Conservation (phyloP, 2,888 invertebrate species). For the Thumatha senex region DNA sequence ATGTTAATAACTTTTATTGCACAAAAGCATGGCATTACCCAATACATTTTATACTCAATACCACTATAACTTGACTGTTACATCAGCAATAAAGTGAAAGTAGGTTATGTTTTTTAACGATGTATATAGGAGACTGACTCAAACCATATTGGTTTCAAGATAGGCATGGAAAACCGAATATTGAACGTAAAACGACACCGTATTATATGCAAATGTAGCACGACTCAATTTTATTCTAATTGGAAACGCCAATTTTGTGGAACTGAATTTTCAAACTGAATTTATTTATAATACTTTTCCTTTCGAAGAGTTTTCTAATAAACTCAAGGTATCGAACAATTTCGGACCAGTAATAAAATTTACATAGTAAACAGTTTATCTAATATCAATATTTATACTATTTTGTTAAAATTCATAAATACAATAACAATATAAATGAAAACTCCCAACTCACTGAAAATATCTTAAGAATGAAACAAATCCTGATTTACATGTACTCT, state of each 20-base stretch:
- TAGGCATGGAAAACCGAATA: slow-evolving; percentile 55
- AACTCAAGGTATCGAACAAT: too few relatives aligned
- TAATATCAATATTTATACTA: too few relatives aligned
- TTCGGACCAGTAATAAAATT: too few relatives aligned
- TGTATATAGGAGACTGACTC: slow-evolving; percentile 4
- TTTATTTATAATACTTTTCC: slow-evolving; percentile 17
- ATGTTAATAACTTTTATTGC: slow-evolving; percentile 15
- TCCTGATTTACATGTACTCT: too few relatives aligned
- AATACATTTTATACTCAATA: slow-evolving; percentile 16
- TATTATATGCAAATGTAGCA: slow-evolving; percentile 46
- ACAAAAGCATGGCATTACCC: slow-evolving; percentile 19
- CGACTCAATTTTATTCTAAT: slow-evolving; percentile 2
- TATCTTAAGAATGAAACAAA: too few relatives aligned
- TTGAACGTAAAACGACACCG: slow-evolving; percentile 39
- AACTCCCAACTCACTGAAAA: too few relatives aligned
- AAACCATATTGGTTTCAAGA: slow-evolving; percentile 55
- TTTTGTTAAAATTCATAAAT: too few relatives aligned
- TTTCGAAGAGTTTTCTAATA: slow-evolving; percentile 3
- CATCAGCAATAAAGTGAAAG: slow-evolving; percentile 31
- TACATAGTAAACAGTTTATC: too few relatives aligned
- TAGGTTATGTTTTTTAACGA: slow-evolving; percentile 23
- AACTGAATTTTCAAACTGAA: slow-evolving; percentile 30
- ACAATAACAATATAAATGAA: too few relatives aligned
- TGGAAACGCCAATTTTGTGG: slow-evolving; percentile 24
- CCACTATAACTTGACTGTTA: neutral